Evolutionary conservation across 1,140 invertebrate genomes (phyloP).

Genomic region (Agrilus planipennis): DNA sequence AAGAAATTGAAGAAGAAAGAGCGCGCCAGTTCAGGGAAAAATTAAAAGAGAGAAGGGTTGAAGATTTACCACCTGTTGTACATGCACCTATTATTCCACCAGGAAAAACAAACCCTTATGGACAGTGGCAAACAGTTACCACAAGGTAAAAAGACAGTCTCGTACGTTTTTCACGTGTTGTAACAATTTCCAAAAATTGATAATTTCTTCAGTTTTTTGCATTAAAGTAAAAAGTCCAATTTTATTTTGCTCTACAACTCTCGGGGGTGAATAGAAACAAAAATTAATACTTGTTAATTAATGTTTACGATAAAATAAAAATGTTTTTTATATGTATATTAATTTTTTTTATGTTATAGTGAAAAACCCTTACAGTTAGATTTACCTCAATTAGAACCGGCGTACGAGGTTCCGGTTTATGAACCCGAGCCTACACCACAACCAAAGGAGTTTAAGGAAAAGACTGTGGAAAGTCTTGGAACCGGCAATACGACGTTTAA

Average conservation of each 20-base stretch:
- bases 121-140: conserved; percentile 48
- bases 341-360: conserved; percentile 30
- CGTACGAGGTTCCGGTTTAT: conserved; percentile 27
- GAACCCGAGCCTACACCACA: conserved; percentile 32
- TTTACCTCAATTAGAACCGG: conserved; percentile 36
- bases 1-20: conserved; percentile 35
- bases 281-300: too few species aligned
- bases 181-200: too few species aligned
- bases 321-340: conserved; percentile 4
- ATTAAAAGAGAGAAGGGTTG: conserved; percentile 26
- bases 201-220: too few species aligned
- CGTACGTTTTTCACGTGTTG: too few species aligned
- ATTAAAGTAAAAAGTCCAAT: too few species aligned
- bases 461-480: conserved; percentile 39
- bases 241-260: too few species aligned
- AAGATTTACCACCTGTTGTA: conserved; percentile 20
- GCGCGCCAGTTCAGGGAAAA: conserved; percentile 25
- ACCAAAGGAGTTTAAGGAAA: conserved; percentile 51
- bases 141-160: conserved; percentile 13
- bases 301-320: too few species aligned
- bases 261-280: too few species aligned
- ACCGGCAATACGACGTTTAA: conserved; percentile 42
- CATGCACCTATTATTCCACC: conserved; percentile 35
- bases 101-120: conserved; percentile 47
- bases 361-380: conserved; percentile 42